Base-by-base conservation (phyloP, 2,888 invertebrate genomes). In the Limnephilus auricula region DNA sequence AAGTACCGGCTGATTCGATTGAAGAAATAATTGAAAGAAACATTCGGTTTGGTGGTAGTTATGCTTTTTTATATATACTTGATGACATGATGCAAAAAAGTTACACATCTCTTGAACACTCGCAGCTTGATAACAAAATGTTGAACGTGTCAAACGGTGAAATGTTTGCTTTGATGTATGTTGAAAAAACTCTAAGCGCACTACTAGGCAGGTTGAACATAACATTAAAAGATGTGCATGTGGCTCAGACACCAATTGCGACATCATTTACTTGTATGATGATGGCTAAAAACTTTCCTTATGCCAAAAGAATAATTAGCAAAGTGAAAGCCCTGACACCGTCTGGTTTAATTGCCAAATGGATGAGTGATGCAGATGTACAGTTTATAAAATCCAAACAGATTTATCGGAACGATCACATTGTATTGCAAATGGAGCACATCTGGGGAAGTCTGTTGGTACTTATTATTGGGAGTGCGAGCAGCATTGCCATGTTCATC, bases 231-330 rank as follows among this genome's bases (percentile, higher is more conserved):
- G 84, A 84, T 34, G 37, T 90, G 15, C 37, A 90, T 45, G 12
- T 90, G 13, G 65, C 25, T n/a, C 25, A n/a, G 9, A 25, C 25
- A 5, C 65, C 65, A 65, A 9, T n/a, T 65, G 25, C 65, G 1
- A n/a, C 0, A 6, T 25, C 65, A 65, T 65, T 25, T n/a, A n/a
- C 65, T 32, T 83, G 34, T 50, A 31, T 83, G 31, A 50, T 79
- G 40, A 80, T 82, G 15, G 45, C 85, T 5, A 85, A 45, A 25
- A 85, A 85, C n/a, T 85, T 85, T 50, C 90, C 90, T 0, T 90
- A 30, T 31, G 78, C 65, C 1, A n/a, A 65, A 9, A 65, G 65
- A 25, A n/a, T 65, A 25, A 65, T 65, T n/a, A 65, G 65, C 5
- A 65, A 65, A 65, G n/a, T 65, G 9, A 65, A 25, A 65, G 5